A percentile compares a stretch with the other conserved stretches of the same genome.
Conservation (phyloP, 2,888 invertebrate genomes). For the Mycogona germanica region DNA sequence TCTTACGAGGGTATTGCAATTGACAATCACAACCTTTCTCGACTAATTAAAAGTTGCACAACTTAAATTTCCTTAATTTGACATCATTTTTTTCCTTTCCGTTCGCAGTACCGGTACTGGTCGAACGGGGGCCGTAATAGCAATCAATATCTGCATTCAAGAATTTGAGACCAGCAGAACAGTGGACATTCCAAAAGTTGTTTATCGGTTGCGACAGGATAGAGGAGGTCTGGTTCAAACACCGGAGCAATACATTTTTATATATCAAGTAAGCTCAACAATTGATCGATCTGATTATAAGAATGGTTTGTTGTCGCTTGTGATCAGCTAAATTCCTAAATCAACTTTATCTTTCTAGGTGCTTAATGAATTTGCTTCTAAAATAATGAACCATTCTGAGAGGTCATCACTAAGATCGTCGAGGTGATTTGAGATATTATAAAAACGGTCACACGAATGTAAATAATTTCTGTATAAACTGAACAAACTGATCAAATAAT, state of each 20-base stretch:
- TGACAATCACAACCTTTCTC: background rate
- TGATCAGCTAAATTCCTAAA: background rate
- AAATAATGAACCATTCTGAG: constrained; percentile 19
- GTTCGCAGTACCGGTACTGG: constrained; percentile 66
- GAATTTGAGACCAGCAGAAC: constrained; percentile 67
- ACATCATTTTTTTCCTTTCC: background rate
- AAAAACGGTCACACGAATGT: too few relatives aligned
- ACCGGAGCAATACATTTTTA: constrained; percentile 80
- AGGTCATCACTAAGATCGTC: constrained; percentile 19
- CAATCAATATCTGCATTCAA: constrained; percentile 74
- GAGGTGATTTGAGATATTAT: constrained; percentile 7
- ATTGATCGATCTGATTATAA: background rate
- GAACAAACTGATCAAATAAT: too few relatives aligned
- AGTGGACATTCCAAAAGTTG: constrained; percentile 75
- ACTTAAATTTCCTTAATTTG: background rate
- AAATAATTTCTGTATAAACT: too few relatives aligned
- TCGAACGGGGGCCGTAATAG: constrained; percentile 70
- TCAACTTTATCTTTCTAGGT: constrained; percentile 16
- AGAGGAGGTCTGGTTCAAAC: constrained; percentile 82
- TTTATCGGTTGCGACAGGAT: constrained; percentile 70
- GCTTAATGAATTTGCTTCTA: constrained; percentile 21
- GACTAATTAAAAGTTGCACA: background rate
- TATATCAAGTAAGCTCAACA: constrained; percentile 64
- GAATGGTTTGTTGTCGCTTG: background rate
- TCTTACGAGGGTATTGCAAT: background rate